Percentiles rank a stretch among this genome's conserved stretches.
Conservation (phyloP, 2,113 vertebrate genomes). For the Neodon shergylaensis region DNA sequence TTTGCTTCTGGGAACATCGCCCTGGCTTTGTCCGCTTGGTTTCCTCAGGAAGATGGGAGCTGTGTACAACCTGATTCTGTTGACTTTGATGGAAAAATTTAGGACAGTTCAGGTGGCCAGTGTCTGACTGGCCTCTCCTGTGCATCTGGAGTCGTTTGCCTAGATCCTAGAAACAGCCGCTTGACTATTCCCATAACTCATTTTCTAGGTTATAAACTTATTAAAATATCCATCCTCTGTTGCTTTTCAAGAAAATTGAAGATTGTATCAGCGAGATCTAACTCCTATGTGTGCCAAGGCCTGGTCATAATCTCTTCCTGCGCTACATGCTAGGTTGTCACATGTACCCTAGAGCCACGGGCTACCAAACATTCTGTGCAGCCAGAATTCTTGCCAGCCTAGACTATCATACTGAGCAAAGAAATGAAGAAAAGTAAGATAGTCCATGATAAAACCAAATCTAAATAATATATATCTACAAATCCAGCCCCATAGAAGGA, state of each 20-base stretch:
- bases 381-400: not conserved
- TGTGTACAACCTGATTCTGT: not conserved
- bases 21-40: not conserved
- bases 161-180: constrained; percentile 40
- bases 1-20: constrained; percentile 60
- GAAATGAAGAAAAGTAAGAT: not conserved
- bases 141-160: not conserved
- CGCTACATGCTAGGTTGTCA: not conserved
- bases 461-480: not conserved
- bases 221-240: not conserved
- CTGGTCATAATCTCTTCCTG: not conserved
- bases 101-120: not conserved
- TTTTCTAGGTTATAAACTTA: not conserved
- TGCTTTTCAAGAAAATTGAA: constrained; percentile 51
- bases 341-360: not conserved
- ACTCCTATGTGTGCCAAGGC: not conserved
- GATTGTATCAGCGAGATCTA: not conserved
- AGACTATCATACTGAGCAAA: not conserved
- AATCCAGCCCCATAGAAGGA: not conserved
- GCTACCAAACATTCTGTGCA: not conserved
- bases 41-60: constrained; percentile 37
- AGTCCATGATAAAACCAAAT: not conserved
- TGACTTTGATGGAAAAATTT: constrained; percentile 50
- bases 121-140: not conserved
- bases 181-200: constrained; percentile 8